Conservation (phyloP, 2,113 vertebrate species). For the Notiomystis cincta region DNA sequence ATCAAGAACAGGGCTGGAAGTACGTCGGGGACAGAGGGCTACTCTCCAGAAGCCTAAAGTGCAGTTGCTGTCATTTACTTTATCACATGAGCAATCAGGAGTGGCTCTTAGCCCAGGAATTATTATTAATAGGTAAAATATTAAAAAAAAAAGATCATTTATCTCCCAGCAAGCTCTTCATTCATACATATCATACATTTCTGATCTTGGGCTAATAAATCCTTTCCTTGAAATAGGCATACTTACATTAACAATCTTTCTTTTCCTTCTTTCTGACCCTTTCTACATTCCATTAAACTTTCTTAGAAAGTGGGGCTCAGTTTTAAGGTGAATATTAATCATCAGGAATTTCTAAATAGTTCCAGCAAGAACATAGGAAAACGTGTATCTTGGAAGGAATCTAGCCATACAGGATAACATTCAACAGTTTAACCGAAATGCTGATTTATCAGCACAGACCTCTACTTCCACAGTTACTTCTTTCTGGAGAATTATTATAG, state of each 20-base stretch:
- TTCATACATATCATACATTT: background rate
- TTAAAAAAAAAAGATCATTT: background rate
- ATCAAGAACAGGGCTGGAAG: background rate
- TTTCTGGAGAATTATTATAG: background rate
- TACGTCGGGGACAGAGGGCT: background rate
- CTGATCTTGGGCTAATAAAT: background rate
- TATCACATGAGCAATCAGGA: background rate
- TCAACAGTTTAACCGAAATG: background rate
- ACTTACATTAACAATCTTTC: background rate
- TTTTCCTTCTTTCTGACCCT: background rate
- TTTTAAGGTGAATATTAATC: background rate
- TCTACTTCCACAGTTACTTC: background rate
- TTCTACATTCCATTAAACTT: background rate
- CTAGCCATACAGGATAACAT: background rate
- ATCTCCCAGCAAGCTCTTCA: background rate
- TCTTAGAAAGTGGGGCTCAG: background rate
- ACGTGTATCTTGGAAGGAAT: background rate
- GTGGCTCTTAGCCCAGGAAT: background rate
- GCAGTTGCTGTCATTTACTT: background rate
- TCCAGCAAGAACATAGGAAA: background rate
- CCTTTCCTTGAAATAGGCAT: background rate
- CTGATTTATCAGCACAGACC: background rate
- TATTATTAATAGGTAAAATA: background rate
- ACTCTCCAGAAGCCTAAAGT: background rate
- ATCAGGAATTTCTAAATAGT: background rate